These are phyloP conservation scores for Cyprinus carpio DNA, from an alignment of 2,113 vertebrate species.

Conservation along the genomic window DNA sequence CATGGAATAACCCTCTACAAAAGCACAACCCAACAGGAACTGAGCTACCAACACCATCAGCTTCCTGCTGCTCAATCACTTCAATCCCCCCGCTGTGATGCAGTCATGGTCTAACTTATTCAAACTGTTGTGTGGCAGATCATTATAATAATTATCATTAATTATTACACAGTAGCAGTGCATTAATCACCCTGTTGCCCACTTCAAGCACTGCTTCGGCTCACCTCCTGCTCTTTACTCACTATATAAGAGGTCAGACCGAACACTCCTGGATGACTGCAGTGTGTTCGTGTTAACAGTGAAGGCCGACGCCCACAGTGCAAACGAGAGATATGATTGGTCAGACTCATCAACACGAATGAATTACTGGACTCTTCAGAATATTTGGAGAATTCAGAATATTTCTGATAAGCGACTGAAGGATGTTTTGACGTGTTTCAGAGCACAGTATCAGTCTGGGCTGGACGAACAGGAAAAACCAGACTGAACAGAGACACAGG, in stretches of 20 bases:
- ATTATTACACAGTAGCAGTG: not conserved
- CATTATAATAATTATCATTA: not conserved
- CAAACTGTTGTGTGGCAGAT: not conserved
- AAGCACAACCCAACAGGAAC: not conserved
- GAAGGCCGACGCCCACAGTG: not conserved
- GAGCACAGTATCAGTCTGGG: not conserved
- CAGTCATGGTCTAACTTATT: not conserved
- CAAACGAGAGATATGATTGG: not conserved
- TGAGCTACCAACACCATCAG: not conserved
- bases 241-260: no score
- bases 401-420: not conserved
- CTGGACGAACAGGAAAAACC: not conserved
- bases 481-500: not conserved
- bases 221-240: no score
- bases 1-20: no score
- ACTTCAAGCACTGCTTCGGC: no score
- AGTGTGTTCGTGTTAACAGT: not conserved
- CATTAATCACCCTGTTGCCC: no score
- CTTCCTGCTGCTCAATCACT: not conserved
- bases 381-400: not conserved
- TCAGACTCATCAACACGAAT: not conserved
- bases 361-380: not conserved
- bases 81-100: accelerated
- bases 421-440: not conserved
- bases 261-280: no score